A percentile compares a stretch with the other conserved stretches of the same genome.
These are phyloP conservation scores for Crotalus tigris DNA, from an alignment of 2,113 vertebrate species.

Conservation along the genomic window DNA sequence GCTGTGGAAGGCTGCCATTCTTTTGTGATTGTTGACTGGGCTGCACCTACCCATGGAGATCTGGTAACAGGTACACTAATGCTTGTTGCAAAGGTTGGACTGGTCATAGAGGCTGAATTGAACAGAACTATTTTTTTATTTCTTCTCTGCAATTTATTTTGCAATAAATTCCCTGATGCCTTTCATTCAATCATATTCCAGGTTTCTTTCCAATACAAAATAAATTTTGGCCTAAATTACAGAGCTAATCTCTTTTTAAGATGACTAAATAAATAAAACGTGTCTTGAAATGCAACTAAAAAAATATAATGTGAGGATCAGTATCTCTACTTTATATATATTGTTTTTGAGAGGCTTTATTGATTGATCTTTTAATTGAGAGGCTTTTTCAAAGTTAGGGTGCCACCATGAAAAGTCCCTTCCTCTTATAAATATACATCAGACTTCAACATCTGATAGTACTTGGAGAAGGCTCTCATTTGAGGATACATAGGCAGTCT, in stretches of 20 bases:
- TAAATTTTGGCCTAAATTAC: background rate
- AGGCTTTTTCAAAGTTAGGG: background rate
- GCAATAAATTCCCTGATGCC: background rate
- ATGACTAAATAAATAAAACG: background rate
- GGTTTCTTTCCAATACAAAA: background rate
- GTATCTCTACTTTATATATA: background rate
- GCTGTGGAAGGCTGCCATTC: constrained; percentile 98
- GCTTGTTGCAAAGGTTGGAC: background rate
- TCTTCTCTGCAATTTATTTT: background rate
- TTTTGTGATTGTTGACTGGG: constrained; percentile 97
- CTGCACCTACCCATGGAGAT: constrained; percentile 81
- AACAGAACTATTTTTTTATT: background rate
- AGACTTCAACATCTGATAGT: background rate
- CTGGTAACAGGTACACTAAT: constrained; percentile 85
- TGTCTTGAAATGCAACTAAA: background rate
- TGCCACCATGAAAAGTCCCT: background rate
- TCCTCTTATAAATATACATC: background rate
- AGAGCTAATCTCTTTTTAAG: background rate
- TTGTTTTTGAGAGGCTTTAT: background rate
- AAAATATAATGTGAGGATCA: background rate
- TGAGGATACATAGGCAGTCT: background rate
- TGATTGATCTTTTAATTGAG: background rate
- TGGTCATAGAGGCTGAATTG: background rate
- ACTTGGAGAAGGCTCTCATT: background rate
- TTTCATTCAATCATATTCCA: background rate